A percentile compares a stretch with the other conserved stretches of the same genome.
Evolutionary conservation across 2,888 invertebrate genomes (phyloP).

Genomic region (Drosophila melanosoma): DNA sequence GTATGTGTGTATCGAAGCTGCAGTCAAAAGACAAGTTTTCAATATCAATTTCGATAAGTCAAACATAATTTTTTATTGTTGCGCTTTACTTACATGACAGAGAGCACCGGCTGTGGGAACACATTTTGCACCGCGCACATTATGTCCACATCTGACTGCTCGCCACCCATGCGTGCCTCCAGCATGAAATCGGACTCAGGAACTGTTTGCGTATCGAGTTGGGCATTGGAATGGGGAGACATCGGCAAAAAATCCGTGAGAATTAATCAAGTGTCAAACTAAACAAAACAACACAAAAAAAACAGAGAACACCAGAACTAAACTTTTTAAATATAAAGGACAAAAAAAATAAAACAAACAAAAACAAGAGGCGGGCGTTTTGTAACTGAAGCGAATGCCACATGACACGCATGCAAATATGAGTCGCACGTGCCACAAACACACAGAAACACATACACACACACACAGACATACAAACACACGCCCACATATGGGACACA

Average conservation of each 20-base stretch:
- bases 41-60: not conserved
- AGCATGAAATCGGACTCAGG: conserved; percentile 85
- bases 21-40: not conserved
- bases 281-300: conserved; percentile 63
- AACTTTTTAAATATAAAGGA: conserved; percentile 49
- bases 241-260: conserved; percentile 63
- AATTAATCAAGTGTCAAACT: conserved; percentile 82
- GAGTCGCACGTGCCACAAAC: conserved; percentile 74
- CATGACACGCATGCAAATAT: conserved; percentile 82
- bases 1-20: conserved; percentile 83
- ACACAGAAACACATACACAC: conserved; percentile 40
- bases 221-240: not conserved
- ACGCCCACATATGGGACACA: conserved; percentile 50
- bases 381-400: conserved; percentile 75
- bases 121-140: conserved; percentile 84
- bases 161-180: conserved; percentile 83
- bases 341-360: conserved; percentile 50
- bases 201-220: conserved; percentile 64
- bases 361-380: conserved; percentile 67
- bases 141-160: conserved; percentile 83
- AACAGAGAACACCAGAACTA: conserved; percentile 41
- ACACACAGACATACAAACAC: conserved; percentile 16
- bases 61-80: not conserved
- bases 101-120: conserved; percentile 83
- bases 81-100: conserved; percentile 82